phyloP scores from a whole-genome alignment of 2,888 invertebrate species.

The Gymnoscelis rufifasciata region DNA sequence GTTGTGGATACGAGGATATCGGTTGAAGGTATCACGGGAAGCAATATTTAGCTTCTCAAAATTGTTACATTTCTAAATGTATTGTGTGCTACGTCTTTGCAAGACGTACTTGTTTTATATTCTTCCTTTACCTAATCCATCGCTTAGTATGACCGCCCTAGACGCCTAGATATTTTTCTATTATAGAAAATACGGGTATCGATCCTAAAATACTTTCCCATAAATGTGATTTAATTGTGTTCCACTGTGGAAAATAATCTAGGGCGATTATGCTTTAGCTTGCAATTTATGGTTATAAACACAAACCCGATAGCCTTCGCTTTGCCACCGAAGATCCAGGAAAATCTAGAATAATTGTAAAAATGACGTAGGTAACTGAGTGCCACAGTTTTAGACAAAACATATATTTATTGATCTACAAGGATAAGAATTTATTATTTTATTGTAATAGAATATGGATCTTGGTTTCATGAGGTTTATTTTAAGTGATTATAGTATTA shows the following conservation, averaged over 20 bases:
- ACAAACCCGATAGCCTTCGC: constrained; percentile 1
- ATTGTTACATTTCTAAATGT: constrained; percentile 11
- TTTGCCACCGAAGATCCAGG: background rate
- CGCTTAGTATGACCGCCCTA: too few relatives aligned
- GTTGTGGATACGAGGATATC: constrained; percentile 81
- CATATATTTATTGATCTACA: constrained; percentile 19
- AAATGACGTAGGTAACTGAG: constrained; percentile 21
- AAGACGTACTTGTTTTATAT: background rate
- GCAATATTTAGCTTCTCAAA: constrained; percentile 67
- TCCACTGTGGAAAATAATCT: too few relatives aligned
- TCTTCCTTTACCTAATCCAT: background rate
- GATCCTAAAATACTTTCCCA: too few relatives aligned
- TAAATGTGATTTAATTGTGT: too few relatives aligned
- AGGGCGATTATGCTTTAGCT: background rate
- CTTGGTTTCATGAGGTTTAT: constrained; percentile 22
- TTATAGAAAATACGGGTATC: too few relatives aligned
- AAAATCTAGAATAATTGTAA: background rate
- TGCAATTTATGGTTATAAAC: background rate
- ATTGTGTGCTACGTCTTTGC: background rate
- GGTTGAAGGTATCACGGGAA: constrained; percentile 81
- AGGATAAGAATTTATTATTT: constrained; percentile 28
- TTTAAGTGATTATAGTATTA: constrained; percentile 28
- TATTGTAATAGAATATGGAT: constrained; percentile 22
- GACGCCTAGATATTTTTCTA: too few relatives aligned
- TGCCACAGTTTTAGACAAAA: constrained; percentile 27